Base-by-base conservation (phyloP, 2,113 vertebrate genomes). In the Lonchura striata region DNA sequence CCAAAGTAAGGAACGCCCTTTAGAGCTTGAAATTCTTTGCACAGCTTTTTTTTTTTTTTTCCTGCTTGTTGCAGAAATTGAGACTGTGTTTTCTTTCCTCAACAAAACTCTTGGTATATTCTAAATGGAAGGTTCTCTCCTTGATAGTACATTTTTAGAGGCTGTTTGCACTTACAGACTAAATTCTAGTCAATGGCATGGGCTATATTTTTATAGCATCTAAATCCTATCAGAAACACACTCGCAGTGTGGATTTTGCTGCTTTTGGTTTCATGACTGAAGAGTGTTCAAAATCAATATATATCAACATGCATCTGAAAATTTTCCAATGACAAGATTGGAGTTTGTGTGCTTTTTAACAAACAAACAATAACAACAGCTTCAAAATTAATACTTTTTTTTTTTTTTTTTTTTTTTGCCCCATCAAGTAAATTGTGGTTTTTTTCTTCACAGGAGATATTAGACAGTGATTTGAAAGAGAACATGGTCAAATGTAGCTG, bases 311-410 rank as follows among this genome's bases (percentile, higher is more conserved):
- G n/a, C 30, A 83, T 11, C 11, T 80, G 41, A 65, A 91, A 80
- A 72, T 1, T 0, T 65, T 72, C 10, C 7, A 11, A 27, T 5
- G 1, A 80, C 31, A 53, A 71, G 19, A 54, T 4, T 57, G 12
- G 21, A 35, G 22, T 39, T 75, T 7, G 3, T 18, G 35, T 31
- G 28, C 18, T 86, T 86, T 86, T 89, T 41, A 90, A 47, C 20
- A 82, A 94, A 64, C 44, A 85, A 86, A 59, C 14, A 6, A 13
- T 23, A 69, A 54, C 6, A 82, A 35, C 23, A 66, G 24, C 35
- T 59, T 50, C 3, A 4, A 72, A 93, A 50, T 53, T 37, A 10
- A 12, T 3, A 23, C 19, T 31, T 17, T 1, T 30, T 37, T 53
- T 44, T 39, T 31, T 17, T 1, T 30, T 37, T 53, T 44, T 39